phyloP scores from a whole-genome alignment of 2,113 vertebrate genomes.

The Mionectes macconnelli region DNA sequence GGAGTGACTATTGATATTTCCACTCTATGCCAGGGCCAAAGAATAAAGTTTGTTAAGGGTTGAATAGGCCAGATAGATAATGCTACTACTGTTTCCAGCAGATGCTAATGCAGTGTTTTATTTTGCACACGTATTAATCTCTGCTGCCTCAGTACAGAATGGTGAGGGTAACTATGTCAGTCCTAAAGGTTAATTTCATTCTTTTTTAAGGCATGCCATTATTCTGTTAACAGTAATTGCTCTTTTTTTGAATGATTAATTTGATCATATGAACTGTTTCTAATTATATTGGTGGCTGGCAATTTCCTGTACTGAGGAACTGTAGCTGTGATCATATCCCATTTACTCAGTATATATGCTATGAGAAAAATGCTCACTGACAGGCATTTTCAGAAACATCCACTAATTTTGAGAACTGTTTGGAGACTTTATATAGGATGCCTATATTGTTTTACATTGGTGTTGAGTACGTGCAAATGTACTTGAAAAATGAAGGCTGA shows the following conservation, averaged over 20 bases:
- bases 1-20: conserved; percentile 18
- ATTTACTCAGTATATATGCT: neutral
- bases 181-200: conserved; percentile 67
- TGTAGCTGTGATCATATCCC: conserved; percentile 35
- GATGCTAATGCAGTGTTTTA: conserved; percentile 22
- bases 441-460: neutral
- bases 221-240: conserved; percentile 65
- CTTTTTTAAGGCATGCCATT: conserved; percentile 59
- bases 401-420: neutral
- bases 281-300: conserved; percentile 61
- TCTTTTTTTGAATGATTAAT: conserved; percentile 65
- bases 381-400: neutral
- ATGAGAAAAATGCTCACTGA: neutral
- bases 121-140: conserved; percentile 63
- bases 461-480: neutral
- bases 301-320: conserved; percentile 52
- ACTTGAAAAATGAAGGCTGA: neutral
- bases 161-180: neutral
- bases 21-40: neutral
- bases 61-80: conserved; percentile 52
- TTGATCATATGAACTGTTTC: conserved; percentile 58
- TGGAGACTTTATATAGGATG: neutral
- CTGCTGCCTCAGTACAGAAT: conserved; percentile 20
- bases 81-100: conserved; percentile 51
- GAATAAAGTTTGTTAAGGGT: conserved; percentile 46